phyloP scores from a whole-genome alignment of 1,140 invertebrate genomes.

The Drosophila ananassae region DNA sequence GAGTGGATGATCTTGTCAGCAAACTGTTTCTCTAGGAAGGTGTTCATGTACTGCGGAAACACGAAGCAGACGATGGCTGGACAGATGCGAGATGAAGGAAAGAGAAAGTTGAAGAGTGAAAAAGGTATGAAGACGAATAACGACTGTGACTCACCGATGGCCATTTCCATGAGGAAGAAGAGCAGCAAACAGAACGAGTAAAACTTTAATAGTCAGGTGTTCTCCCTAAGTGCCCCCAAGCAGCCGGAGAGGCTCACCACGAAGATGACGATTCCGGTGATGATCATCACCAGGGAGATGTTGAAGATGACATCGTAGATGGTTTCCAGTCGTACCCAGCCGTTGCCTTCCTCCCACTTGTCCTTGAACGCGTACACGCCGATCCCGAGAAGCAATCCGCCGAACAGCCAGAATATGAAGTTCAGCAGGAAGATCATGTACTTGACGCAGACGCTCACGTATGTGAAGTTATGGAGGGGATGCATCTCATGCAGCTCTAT shows the following conservation, averaged over 20 bases:
- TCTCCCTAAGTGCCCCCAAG: constrained; percentile 95
- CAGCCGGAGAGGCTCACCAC: constrained; percentile 93
- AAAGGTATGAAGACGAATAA: not conserved
- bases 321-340: constrained; percentile 90
- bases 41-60: constrained; percentile 94
- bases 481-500: constrained; percentile 84
- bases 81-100: too few species aligned
- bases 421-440: constrained; percentile 97
- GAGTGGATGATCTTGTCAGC: constrained; percentile 92
- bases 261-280: constrained; percentile 94
- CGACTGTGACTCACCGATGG: constrained; percentile 84
- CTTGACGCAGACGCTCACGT: constrained; percentile 92
- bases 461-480: constrained; percentile 86
- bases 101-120: not conserved
- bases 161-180: constrained; percentile 95
- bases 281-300: constrained; percentile 94
- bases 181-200: constrained; percentile 95
- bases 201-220: constrained; percentile 96
- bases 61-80: constrained; percentile 94
- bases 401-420: constrained; percentile 95
- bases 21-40: constrained; percentile 92
- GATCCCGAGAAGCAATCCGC: constrained; percentile 92
- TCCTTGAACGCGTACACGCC: constrained; percentile 96
- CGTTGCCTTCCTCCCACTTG: constrained; percentile 92
- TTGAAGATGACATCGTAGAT: constrained; percentile 96